Evolutionary conservation across 2,113 vertebrate genomes (phyloP).

Genomic region (Nycticryphes semicollaris): DNA sequence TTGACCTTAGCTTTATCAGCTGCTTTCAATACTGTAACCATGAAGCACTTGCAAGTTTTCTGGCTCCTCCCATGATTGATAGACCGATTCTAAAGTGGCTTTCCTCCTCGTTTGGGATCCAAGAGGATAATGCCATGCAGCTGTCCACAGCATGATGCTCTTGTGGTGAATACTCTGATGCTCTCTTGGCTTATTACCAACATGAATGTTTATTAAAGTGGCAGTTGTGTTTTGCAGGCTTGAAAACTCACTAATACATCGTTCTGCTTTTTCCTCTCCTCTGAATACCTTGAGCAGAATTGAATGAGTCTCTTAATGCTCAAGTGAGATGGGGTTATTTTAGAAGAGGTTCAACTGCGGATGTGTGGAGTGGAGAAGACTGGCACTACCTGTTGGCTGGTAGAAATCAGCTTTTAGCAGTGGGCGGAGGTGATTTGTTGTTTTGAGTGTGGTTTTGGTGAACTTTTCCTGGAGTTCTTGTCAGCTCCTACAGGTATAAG

Average conservation of each 20-base stretch:
- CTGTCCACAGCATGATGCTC: slow-evolving; percentile 56
- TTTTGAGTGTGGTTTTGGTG: neutral
- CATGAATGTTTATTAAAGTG: neutral
- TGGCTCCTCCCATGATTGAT: slow-evolving; percentile 47
- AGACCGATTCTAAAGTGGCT: slow-evolving; percentile 31
- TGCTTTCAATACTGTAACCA: slow-evolving; percentile 49
- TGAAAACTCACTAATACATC: neutral
- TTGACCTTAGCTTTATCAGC: slow-evolving; percentile 58
- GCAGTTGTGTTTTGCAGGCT: slow-evolving; percentile 2
- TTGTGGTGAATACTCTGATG: neutral
- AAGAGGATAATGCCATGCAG: slow-evolving; percentile 63
- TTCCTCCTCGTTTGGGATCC: neutral
- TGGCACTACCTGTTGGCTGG: neutral
- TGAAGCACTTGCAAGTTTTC: slow-evolving; percentile 48
- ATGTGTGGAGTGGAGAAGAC: neutral
- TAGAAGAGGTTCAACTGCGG: neutral
- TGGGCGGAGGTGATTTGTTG: neutral
- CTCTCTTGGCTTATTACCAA: slow-evolving; percentile 36
- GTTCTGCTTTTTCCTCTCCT: neutral
- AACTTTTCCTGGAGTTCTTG: neutral
- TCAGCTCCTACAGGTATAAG: neutral
- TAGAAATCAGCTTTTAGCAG: neutral
- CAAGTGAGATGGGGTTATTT: neutral
- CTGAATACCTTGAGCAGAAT: neutral
- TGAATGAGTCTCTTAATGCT: neutral